Evolutionary conservation across 2,888 invertebrate genomes (phyloP), one percentile per base, ranked within the genome.

Genomic region (Aporophyla nigra): DNA sequence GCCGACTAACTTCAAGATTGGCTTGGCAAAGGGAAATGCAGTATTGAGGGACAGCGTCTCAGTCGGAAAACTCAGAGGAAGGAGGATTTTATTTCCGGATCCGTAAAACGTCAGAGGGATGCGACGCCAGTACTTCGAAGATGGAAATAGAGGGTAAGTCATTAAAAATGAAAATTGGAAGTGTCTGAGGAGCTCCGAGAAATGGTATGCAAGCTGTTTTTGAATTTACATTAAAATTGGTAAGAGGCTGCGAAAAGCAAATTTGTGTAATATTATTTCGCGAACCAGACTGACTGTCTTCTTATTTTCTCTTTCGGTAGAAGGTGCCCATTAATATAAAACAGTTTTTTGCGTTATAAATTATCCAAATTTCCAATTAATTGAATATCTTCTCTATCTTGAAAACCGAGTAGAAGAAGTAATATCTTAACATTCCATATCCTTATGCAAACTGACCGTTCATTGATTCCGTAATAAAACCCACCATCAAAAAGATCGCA

Each of bases 21-120:
- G 58, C 21, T 62, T 51, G 43, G 59, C 14, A 40, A 6, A 46
- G 58, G 68, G 82, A 85, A 81, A 69, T 81, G 75, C 51, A 74
- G 7, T 7, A 73, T 53, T 61, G 46, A 80, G 33, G 46, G 33
- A 49, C n/a, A n/a, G 63, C 49, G 62, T 58, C 56, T 51, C 67
- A 46, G 33, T 16, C 77, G 82, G 82, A 71, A 82, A 82, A 61
- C 82, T 82, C 54, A 16, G 33, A 71, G 54, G 75, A 74, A 82
- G 54, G 70, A 59, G 21, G 54, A 71, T 85, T 82, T 77, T 86
- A 82, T 82, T 86, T 82, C 82, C 82, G 86, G 77, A 65, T 68
- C 54, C 16, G 70, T 61, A 5, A 62, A 66, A 24, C 67, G 58
- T 59, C 59, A n/a, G 40, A 65, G 59, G 40, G 54, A 70, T 21